Conservation (phyloP, 2,113 vertebrate genomes). For the Gobio gobio region DNA sequence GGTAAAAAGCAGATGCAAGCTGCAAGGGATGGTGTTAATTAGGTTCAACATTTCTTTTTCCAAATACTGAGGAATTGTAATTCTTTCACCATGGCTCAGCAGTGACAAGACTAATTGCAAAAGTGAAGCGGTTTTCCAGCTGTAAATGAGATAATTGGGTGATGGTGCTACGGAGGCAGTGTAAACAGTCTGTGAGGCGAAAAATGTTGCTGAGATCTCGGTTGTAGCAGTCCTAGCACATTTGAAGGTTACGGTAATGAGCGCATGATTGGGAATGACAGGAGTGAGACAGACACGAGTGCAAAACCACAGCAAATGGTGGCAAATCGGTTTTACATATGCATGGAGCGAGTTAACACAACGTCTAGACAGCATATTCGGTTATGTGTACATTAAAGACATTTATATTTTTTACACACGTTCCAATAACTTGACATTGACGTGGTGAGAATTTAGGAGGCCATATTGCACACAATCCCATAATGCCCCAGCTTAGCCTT, state of each 20-base stretch:
- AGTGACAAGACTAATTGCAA: constrained; percentile 32
- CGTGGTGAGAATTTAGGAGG: constrained; percentile 64
- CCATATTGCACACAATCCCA: not conserved
- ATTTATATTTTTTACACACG: constrained; percentile 60
- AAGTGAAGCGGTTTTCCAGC: constrained; percentile 5
- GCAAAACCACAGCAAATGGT: constrained; percentile 59
- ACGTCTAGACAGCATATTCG: constrained; percentile 59
- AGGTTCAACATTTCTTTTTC: constrained; percentile 12
- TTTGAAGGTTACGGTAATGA: constrained; percentile 49
- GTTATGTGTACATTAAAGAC: constrained; percentile 65
- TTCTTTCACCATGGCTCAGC: constrained; percentile 28
- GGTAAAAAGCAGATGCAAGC: constrained; percentile 27
- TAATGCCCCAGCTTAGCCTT: constrained; percentile 23
- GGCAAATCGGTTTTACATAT: constrained; percentile 65
- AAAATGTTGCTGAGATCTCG: constrained; percentile 36
- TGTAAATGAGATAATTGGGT: constrained; percentile 15
- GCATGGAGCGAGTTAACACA: constrained; percentile 58
- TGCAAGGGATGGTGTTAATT: constrained; percentile 33
- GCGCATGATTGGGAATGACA: constrained; percentile 48
- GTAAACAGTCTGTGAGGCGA: constrained; percentile 33
- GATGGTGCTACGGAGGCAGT: constrained; percentile 1
- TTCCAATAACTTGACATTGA: constrained; percentile 69
- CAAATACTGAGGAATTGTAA: constrained; percentile 17
- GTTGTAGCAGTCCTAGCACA: constrained; percentile 31
- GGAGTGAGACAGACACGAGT: constrained; percentile 16